These are phyloP conservation scores for Phoxinus dragarum DNA, from an alignment of 2,797 vertebrate species.

Conservation along the genomic window DNA sequence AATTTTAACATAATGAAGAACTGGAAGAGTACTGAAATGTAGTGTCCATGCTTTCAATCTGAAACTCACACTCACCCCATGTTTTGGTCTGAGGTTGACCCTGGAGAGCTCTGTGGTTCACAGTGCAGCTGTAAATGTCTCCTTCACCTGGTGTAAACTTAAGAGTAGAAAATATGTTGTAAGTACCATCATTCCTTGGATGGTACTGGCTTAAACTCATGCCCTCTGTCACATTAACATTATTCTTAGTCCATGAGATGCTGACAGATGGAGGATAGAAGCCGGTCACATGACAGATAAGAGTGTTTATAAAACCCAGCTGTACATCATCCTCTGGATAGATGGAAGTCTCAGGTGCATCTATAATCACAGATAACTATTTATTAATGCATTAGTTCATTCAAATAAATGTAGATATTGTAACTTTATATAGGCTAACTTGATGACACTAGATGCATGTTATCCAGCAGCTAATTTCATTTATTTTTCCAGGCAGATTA, in stretches of 20 bases:
- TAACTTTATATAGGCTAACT: too few relatives aligned
- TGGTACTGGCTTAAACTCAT: constrained; percentile 60
- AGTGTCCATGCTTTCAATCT: not conserved
- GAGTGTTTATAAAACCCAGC: constrained; percentile 71
- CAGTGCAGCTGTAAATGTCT: constrained; percentile 77
- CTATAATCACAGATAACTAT: constrained; percentile 47
- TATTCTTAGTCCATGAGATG: constrained; percentile 74
- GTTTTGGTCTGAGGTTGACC: constrained; percentile 48
- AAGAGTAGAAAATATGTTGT: constrained; percentile 67
- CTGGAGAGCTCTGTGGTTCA: constrained; percentile 69
- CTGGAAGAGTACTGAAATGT: not conserved
- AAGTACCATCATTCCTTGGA: constrained; percentile 63
- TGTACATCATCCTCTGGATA: constrained; percentile 68
- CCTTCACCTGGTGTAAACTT: constrained; percentile 68
- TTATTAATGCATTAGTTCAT: not conserved
- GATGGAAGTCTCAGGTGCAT: constrained; percentile 57
- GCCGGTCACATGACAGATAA: constrained; percentile 76
- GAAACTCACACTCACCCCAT: constrained; percentile 74
- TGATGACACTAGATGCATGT: not conserved
- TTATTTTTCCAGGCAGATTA: not conserved
- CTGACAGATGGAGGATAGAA: constrained; percentile 76
- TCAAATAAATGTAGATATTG: not conserved
- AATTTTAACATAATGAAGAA: not conserved
- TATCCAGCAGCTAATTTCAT: not conserved
- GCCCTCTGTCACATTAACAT: constrained; percentile 47